These are phyloP conservation scores for Cervus canadensis DNA, from an alignment of 2,113 vertebrate genomes.

Conservation along the genomic window DNA sequence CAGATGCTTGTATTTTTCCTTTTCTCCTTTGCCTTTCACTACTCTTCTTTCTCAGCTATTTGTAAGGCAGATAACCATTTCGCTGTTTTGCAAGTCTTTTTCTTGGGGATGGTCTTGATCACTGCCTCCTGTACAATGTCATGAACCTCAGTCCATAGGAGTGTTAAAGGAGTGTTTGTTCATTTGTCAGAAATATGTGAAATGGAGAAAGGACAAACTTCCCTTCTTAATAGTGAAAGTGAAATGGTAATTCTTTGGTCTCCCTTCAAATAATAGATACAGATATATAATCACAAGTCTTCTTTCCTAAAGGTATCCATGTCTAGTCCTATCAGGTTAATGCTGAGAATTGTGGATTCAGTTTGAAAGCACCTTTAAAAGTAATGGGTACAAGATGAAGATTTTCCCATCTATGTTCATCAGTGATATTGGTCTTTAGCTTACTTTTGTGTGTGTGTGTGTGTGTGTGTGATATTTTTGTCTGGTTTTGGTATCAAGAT, in stretches of 20 bases:
- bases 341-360: neutral
- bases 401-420: neutral
- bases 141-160: neutral
- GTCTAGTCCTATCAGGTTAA: neutral
- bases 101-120: neutral
- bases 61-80: neutral
- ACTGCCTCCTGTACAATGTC: neutral
- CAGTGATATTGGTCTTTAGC: neutral
- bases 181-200: neutral
- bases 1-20: neutral
- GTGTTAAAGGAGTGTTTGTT: neutral
- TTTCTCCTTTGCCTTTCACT: neutral
- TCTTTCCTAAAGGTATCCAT: neutral
- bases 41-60: neutral
- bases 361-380: neutral
- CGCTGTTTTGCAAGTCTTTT: neutral
- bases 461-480: neutral
- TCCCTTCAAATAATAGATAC: neutral
- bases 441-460: neutral
- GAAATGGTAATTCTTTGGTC: neutral
- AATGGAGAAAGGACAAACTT: neutral
- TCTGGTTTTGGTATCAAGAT: neutral
- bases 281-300: neutral
- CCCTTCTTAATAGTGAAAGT: neutral
- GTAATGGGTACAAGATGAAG: neutral